These are phyloP conservation scores for Pterostichus madidus DNA, from an alignment of 2,888 invertebrate genomes.

Conservation along the genomic window DNA sequence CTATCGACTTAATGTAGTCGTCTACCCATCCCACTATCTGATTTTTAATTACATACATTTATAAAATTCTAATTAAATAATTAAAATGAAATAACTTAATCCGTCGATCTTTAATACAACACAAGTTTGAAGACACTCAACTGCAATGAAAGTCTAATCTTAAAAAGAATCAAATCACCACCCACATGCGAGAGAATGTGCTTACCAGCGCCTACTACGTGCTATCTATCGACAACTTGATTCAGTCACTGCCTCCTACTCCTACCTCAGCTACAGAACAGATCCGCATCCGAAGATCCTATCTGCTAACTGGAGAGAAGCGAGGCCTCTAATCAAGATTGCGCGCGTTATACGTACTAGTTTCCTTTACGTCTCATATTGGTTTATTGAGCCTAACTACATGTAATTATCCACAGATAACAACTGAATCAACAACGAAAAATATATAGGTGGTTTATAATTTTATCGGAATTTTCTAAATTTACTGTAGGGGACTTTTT, in stretches of 20 bases:
- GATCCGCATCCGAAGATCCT: conserved; percentile 19
- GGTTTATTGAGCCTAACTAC: conserved; percentile 31
- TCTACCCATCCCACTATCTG: too few species aligned
- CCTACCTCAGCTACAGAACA: not conserved
- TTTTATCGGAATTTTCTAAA: conserved; percentile 40
- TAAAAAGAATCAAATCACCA: conserved; percentile 33
- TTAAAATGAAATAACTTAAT: too few species aligned
- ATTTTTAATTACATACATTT: too few species aligned
- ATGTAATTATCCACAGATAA: conserved; percentile 46
- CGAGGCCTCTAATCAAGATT: conserved; percentile 60
- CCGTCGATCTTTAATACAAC: not conserved
- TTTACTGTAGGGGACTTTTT: conserved; percentile 6
- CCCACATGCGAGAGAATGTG: conserved; percentile 27
- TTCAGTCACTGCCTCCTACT: not conserved
- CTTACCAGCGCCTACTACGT: conserved; percentile 57
- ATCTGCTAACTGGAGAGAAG: conserved; percentile 43
- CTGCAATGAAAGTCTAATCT: too few species aligned
- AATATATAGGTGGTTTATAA: not conserved
- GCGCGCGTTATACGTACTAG: conserved; percentile 43
- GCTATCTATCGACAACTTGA: conserved; percentile 59
- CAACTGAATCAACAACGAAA: conserved; percentile 45
- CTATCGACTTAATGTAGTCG: too few species aligned
- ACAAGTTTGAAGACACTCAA: not conserved
- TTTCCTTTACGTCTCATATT: conserved; percentile 27
- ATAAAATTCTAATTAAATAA: too few species aligned